Base-by-base conservation (phyloP, 30 jellyfish, hydroid and myxozoan species). In the Chironex yamaguchii region DNA sequence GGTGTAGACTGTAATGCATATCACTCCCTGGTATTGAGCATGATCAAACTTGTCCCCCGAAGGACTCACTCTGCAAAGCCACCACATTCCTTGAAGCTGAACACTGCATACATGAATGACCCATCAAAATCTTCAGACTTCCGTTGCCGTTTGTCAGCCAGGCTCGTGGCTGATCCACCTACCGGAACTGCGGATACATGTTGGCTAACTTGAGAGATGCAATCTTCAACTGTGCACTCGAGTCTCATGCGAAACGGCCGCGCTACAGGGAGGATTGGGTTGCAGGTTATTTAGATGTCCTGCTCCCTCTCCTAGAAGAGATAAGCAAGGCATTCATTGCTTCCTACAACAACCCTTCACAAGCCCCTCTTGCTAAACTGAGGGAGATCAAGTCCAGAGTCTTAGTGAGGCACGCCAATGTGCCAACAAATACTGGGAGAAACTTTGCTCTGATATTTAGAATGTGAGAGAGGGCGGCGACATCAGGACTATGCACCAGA, bases 1-100 rank as follows among this genome's bases (percentile, higher is more conserved):
- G 36, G 85, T 34, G 85, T 81, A 31, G 85, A 71, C 74, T 67
- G 81, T 24, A 24, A 71, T 34, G 22, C 85, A 71, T 81, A 71
- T 81, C 85, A 71, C 81, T 6, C 85, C 31, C 81, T 71, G 81
- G 79, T 71, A 21, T n/a, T 13, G 12, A 20, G 81, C 81, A 67
- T 4, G 30, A 13, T 32, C 62, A 48, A 48, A n/a, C 62, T 48
- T 12, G 14, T 9, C 14, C 62, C 62, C 62, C 12, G n/a, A 32
- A 54, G 71, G 25, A n/a, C 25, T 32, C 71, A 54, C 71, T 32
- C 11, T 3, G 21, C 4, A 3, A 54, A 3, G 71, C 4, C 26
- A 22, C 21, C 26, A 4, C 13, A 30, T 58, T 6, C 26, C 30
- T 63, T 63, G 65, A 11, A 22, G 4, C 12, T 6, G 14, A 12